Percentiles rank a stretch among this genome's conserved stretches.
These are phyloP conservation scores for Eudasyphora cyanicolor DNA, from an alignment of 2,888 invertebrate genomes.

Conservation along the genomic window DNA sequence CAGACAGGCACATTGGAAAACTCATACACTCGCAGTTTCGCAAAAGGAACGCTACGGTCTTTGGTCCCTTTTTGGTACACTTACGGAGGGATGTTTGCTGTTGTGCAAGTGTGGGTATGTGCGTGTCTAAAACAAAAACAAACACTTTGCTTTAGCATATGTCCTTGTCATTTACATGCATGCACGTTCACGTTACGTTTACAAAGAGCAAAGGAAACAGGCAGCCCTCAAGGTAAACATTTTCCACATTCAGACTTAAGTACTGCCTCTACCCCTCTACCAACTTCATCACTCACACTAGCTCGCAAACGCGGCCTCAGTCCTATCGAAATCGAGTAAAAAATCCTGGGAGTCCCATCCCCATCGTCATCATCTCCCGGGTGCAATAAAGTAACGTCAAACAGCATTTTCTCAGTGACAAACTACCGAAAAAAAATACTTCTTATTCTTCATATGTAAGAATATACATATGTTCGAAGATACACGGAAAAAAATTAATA, in stretches of 20 bases:
- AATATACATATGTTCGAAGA: not conserved
- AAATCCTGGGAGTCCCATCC: slow-evolving; percentile 43
- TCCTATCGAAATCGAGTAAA: slow-evolving; percentile 31
- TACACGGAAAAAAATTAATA: slow-evolving; percentile 1
- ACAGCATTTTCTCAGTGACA: slow-evolving; percentile 57
- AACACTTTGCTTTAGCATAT: slow-evolving; percentile 61
- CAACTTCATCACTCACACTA: not conserved
- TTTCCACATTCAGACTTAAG: slow-evolving; percentile 11
- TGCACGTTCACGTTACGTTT: slow-evolving; percentile 43
- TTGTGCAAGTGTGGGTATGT: not conserved
- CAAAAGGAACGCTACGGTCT: not conserved
- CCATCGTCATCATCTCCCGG: slow-evolving; percentile 46
- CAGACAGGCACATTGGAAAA: not conserved
- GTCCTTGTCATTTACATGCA: slow-evolving; percentile 65
- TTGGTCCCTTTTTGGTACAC: not conserved
- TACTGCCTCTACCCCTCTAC: not conserved
- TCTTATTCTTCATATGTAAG: slow-evolving; percentile 28
- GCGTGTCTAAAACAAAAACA: slow-evolving; percentile 29
- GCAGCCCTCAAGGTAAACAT: slow-evolving; percentile 52
- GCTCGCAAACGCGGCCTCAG: not conserved
- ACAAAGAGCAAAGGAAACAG: slow-evolving; percentile 30
- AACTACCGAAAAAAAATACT: slow-evolving; percentile 28
- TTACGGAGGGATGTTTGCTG: slow-evolving; percentile 15
- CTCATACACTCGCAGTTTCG: not conserved
- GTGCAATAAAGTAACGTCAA: slow-evolving; percentile 63